These are phyloP conservation scores for Rhabdomys dilectus DNA, from an alignment of 2,113 vertebrate genomes.

Conservation along the genomic window DNA sequence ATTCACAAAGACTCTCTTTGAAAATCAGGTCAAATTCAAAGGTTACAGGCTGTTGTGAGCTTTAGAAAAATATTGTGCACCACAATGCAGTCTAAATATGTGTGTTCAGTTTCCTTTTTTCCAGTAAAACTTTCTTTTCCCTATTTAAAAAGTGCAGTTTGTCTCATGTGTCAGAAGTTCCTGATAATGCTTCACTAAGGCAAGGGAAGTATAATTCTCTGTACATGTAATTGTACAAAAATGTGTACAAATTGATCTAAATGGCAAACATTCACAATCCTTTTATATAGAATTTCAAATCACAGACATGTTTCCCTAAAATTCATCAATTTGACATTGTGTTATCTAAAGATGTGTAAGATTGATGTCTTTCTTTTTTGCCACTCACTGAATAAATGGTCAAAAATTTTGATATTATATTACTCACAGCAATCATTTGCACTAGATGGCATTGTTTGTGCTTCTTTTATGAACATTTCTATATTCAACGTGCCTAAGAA, in stretches of 20 bases:
- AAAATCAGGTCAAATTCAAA: neutral
- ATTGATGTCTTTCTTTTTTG: neutral
- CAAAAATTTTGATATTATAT: neutral
- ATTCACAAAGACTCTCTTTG: neutral
- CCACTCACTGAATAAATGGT: neutral
- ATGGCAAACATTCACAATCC: neutral
- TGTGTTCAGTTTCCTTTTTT: neutral
- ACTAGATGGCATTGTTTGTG: neutral
- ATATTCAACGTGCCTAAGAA: neutral
- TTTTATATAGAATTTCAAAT: constrained; percentile 4
- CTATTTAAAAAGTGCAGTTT: neutral
- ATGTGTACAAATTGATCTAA: neutral
- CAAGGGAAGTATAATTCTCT: neutral
- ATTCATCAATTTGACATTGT: neutral
- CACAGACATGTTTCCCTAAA: neutral
- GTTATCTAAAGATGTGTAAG: neutral
- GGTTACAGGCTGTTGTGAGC: neutral
- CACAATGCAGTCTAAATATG: rapidly evolving
- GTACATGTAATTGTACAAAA: neutral
- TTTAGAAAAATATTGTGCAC: neutral
- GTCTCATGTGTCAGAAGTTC: neutral
- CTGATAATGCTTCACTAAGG: neutral
- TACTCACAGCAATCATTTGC: neutral
- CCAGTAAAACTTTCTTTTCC: neutral
- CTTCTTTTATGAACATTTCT: neutral